Evolutionary conservation across 64 coral and sea anemone genomes (phyloP).

Genomic region (Hydrozoanthus tunicans): DNA sequence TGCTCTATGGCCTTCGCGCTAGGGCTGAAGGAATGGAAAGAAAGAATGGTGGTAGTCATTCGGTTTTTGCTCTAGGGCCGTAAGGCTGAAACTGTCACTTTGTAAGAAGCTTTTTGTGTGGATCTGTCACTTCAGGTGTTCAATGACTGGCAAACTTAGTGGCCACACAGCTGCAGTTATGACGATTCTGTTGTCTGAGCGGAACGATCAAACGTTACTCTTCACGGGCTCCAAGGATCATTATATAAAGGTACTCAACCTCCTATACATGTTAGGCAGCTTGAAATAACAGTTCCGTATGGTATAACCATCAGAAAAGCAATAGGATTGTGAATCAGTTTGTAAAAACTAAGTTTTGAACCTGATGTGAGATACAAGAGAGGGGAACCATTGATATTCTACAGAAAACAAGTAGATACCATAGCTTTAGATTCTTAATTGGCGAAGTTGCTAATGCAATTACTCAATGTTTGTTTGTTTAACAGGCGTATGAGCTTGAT

Average conservation of each 20-base stretch:
- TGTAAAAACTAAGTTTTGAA: no score
- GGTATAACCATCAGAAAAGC: no score
- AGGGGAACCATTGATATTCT: no score
- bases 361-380: no score
- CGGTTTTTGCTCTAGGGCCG: no score
- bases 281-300: no score
- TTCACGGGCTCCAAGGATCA: slow-evolving; percentile 97
- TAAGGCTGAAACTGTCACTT: no score
- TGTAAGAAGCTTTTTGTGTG: not conserved
- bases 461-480: slow-evolving; percentile 2
- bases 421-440: not conserved
- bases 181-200: slow-evolving; percentile 69
- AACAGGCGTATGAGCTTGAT: slow-evolving; percentile 86
- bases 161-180: slow-evolving; percentile 94
- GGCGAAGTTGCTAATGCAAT: not conserved
- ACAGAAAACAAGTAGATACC: no score
- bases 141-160: slow-evolving; percentile 94
- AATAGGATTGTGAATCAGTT: no score
- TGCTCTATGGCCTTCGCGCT: no score
- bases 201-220: slow-evolving; percentile 68
- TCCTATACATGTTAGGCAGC: not conserved
- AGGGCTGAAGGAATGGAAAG: no score
- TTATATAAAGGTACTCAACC: slow-evolving; percentile 81
- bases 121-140: slow-evolving; percentile 59
- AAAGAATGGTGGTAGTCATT: no score